phyloP scores from a whole-genome alignment of 2,888 invertebrate species.

The Mythimna loreyi region DNA sequence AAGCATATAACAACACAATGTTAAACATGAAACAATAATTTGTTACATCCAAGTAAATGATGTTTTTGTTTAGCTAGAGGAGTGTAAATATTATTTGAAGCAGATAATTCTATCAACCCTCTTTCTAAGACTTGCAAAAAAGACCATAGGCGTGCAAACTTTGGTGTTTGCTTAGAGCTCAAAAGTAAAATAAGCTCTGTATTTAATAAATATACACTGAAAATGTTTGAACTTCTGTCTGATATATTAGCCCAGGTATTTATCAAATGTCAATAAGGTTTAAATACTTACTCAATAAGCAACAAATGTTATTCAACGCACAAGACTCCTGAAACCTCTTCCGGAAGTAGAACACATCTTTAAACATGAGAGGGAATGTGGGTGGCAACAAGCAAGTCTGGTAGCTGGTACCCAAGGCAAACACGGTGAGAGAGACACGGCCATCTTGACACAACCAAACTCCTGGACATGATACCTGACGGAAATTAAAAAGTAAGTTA shows the following conservation, averaged over 20 bases:
- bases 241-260: no score
- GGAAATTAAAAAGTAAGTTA: conserved; percentile 33
- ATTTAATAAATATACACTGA: no score
- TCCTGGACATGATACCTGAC: conserved; percentile 95
- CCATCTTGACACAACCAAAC: conserved; percentile 96
- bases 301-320: conserved; percentile 84
- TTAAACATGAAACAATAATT: no score
- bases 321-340: conserved; percentile 83
- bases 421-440: conserved; percentile 93
- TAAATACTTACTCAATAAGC: conserved; percentile 82
- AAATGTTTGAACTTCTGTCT: no score
- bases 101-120: background rate
- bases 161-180: no score
- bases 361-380: conserved; percentile 93
- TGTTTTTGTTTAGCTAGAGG: no score
- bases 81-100: background rate
- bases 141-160: no score
- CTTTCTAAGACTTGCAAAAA: background rate
- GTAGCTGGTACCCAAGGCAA: conserved; percentile 92
- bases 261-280: background rate
- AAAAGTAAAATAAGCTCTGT: no score
- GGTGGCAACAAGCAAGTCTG: conserved; percentile 93
- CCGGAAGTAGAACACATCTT: conserved; percentile 93
- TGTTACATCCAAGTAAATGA: no score
- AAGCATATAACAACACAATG: no score